phyloP scores from a whole-genome alignment of 92 coral and sea anemone genomes.

The Umimayanthus chanpuru region DNA sequence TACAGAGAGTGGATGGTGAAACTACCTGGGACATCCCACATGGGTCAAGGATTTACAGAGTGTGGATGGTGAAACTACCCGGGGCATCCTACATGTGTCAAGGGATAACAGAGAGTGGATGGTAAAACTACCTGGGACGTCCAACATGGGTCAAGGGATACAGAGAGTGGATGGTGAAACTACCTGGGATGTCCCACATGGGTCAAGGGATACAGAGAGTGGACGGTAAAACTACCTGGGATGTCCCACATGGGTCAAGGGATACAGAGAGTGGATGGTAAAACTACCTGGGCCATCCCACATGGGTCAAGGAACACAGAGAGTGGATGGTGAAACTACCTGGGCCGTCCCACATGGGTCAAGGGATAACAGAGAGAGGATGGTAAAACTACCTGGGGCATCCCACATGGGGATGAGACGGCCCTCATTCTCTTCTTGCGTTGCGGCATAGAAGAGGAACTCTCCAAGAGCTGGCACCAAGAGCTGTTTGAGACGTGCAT shows the following conservation, averaged over 20 bases:
- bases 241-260: no score
- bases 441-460: constrained; percentile 95
- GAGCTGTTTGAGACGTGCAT: constrained; percentile 86
- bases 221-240: no score
- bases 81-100: neutral
- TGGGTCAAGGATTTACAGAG: neutral
- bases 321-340: neutral
- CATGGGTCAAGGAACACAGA: neutral
- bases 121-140: constrained; percentile 76
- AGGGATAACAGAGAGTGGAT: neutral
- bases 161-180: no score
- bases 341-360: neutral
- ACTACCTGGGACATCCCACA: no score
- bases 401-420: constrained; percentile 83
- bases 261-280: no score
- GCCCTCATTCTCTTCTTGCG: constrained; percentile 94
- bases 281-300: no score
- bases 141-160: constrained; percentile 65
- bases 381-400: constrained; percentile 72
- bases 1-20: no score
- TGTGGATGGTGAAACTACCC: neutral
- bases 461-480: constrained; percentile 95
- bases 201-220: no score
- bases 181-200: no score
- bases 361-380: neutral